These are phyloP conservation scores for Aphelinus atriplicis DNA, from an alignment of 1,140 invertebrate genomes.

Conservation along the genomic window DNA sequence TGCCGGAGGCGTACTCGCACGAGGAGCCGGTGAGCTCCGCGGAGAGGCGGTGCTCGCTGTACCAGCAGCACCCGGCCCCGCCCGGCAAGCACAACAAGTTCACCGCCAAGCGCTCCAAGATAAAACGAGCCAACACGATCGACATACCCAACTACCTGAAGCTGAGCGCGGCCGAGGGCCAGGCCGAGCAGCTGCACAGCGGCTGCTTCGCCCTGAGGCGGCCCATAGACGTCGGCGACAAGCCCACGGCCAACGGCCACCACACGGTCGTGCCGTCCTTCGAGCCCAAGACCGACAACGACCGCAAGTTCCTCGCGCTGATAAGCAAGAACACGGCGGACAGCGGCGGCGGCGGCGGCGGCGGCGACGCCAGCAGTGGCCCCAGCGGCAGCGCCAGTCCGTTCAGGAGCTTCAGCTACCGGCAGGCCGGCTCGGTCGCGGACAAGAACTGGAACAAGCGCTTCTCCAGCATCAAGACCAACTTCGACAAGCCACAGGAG, in stretches of 20 bases:
- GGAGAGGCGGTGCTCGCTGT: not conserved
- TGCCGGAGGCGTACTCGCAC: too few relatives aligned
- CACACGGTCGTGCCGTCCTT: slow-evolving; percentile 72
- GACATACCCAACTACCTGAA: slow-evolving; percentile 80
- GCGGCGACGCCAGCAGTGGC: slow-evolving; percentile 49
- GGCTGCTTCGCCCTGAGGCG: slow-evolving; percentile 66
- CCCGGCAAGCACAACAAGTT: slow-evolving; percentile 66
- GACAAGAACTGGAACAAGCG: slow-evolving; percentile 78
- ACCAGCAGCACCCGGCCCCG: slow-evolving; percentile 48
- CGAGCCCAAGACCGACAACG: slow-evolving; percentile 84
- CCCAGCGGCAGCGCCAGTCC: slow-evolving; percentile 47
- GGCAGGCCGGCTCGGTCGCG: slow-evolving; percentile 49
- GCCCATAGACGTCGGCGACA: slow-evolving; percentile 70
- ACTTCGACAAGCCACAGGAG: slow-evolving; percentile 72
- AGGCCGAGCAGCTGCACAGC: slow-evolving; percentile 50
- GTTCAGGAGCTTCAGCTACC: slow-evolving; percentile 54
- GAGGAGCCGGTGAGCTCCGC: too few relatives aligned
- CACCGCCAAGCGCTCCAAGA: slow-evolving; percentile 76
- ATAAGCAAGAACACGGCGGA: slow-evolving; percentile 78
- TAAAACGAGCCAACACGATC: slow-evolving; percentile 88
- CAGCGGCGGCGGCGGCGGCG: slow-evolving; percentile 36
- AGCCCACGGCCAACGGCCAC: slow-evolving; percentile 45
- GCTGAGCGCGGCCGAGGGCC: slow-evolving; percentile 53
- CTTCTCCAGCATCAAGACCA: slow-evolving; percentile 87
- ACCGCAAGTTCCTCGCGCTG: slow-evolving; percentile 84